phyloP scores from a whole-genome alignment of 2,797 vertebrate genomes.

The Mionectes olivaceus region DNA sequence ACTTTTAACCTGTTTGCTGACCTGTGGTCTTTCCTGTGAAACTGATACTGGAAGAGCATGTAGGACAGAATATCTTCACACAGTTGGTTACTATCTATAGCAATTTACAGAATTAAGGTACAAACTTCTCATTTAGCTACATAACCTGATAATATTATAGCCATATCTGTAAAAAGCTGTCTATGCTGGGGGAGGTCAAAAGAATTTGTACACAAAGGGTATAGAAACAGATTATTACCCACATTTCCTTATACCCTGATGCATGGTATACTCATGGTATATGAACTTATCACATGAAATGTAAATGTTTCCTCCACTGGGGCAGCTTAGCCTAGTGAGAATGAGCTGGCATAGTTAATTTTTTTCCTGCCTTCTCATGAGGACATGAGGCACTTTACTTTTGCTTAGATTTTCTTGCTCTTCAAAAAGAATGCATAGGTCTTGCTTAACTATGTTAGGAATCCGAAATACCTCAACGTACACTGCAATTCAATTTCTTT shows the following conservation, averaged over 20 bases:
- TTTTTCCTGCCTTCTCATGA: not conserved
- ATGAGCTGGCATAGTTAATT: not conserved
- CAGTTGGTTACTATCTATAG: not conserved
- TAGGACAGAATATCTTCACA: not conserved
- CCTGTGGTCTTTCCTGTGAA: not conserved
- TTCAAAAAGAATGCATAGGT: not conserved
- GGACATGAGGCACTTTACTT: not conserved
- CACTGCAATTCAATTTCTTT: not conserved
- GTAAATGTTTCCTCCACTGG: not conserved
- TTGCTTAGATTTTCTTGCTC: not conserved
- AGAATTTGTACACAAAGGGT: not conserved
- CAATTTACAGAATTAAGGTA: not conserved
- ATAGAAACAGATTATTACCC: not conserved
- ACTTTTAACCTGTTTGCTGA: not conserved
- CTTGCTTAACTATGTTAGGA: not conserved
- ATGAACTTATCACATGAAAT: not conserved
- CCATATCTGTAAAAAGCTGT: not conserved
- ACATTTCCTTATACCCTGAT: not conserved
- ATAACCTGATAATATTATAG: not conserved
- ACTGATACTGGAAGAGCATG: not conserved
- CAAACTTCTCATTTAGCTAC: not conserved
- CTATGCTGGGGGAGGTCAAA: not conserved
- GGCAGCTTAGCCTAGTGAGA: not conserved
- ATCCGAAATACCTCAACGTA: not conserved
- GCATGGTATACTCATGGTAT: not conserved